A percentile compares a stretch with the other conserved stretches of the same genome.
Evolutionary conservation across 1,140 invertebrate genomes (phyloP).

Genomic region (Pseudomyrmex sp.): DNA sequence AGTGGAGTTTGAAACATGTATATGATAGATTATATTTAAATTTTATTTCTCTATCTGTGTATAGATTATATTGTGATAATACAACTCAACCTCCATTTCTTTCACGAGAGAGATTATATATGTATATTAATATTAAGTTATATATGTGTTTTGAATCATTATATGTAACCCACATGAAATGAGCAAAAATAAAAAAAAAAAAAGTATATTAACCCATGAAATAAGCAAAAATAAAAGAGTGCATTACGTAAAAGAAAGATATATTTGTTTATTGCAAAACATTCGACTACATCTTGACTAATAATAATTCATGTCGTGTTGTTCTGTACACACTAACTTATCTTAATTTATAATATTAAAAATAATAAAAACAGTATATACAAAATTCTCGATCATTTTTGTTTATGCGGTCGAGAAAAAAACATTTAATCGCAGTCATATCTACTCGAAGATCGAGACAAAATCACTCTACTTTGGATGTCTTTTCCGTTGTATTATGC

Average conservation of each 20-base stretch:
- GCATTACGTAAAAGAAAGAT: no score
- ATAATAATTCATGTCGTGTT: neutral
- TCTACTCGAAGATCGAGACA: constrained; percentile 1
- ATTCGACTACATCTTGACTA: no score
- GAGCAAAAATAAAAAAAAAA: no score
- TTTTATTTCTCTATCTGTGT: constrained; percentile 31
- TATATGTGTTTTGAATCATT: no score
- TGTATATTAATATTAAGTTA: no score
- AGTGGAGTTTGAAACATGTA: neutral
- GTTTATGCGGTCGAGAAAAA: constrained; percentile 24
- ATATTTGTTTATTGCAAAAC: no score
- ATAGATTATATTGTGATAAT: neutral
- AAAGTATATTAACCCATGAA: no score
- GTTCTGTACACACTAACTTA: neutral
- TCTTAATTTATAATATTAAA: constrained; percentile 77
- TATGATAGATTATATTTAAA: constrained; percentile 13
- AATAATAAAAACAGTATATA: constrained; percentile 68
- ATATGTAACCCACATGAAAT: no score
- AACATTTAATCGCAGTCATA: constrained; percentile 30
- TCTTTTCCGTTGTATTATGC: constrained; percentile 49
- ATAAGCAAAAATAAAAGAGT: no score
- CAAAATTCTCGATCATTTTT: constrained; percentile 41
- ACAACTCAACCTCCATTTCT: no score
- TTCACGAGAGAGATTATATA: no score
- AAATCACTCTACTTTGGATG: constrained; percentile 74